These are phyloP conservation scores for Stomatorhinus walkeri DNA, from an alignment of 2,797 vertebrate species.

Conservation along the genomic window DNA sequence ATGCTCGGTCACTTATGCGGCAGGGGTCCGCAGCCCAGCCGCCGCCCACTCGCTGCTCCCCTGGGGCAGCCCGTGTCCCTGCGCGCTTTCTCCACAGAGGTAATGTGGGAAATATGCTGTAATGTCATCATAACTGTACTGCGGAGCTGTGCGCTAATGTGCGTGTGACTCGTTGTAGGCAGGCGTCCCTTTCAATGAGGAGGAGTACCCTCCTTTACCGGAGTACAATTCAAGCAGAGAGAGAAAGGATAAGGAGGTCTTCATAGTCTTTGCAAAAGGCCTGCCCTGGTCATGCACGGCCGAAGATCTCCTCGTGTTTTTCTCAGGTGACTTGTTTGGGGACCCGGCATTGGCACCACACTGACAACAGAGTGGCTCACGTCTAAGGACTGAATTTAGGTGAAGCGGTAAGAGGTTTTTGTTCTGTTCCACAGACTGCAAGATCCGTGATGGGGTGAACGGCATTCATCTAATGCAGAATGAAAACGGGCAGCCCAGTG, in stretches of 20 bases:
- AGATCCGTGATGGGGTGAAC: conserved; percentile 68
- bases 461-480: conserved; percentile 79
- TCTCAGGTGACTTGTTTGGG: conserved; percentile 63
- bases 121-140: background rate
- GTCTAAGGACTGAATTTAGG: background rate
- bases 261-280: conserved; percentile 76
- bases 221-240: conserved; percentile 49
- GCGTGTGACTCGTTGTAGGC: conserved; percentile 16
- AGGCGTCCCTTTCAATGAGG: conserved; percentile 44
- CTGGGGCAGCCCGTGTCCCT: background rate
- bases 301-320: conserved; percentile 79
- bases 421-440: conserved; percentile 63
- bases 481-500: conserved; percentile 67
- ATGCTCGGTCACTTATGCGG: background rate
- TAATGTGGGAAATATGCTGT: background rate
- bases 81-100: background rate
- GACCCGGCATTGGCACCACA: background rate
- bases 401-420: background rate
- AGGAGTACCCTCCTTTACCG: conserved; percentile 62
- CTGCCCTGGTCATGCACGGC: conserved; percentile 75
- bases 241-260: conserved; percentile 56
- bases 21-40: background rate
- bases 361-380: background rate
- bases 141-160: background rate
- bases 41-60: background rate